Conservation (phyloP, 2,797 vertebrate genomes). For the Chelon auratus region DNA sequence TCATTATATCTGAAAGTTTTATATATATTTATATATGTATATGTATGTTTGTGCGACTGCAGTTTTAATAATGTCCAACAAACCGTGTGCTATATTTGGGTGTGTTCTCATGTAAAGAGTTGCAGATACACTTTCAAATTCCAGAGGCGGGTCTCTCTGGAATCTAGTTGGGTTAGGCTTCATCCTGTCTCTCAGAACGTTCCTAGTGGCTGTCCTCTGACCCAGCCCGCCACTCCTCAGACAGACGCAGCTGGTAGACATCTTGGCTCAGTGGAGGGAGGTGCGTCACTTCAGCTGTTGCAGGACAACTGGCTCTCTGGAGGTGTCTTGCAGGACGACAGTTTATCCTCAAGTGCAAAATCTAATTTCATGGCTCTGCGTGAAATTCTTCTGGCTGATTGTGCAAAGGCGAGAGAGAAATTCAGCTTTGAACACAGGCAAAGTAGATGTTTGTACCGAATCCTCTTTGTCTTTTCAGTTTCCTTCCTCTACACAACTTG, state of each 20-base stretch:
- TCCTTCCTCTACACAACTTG: constrained; percentile 66
- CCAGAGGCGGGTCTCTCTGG: constrained; percentile 67
- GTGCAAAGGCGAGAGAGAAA: constrained; percentile 7
- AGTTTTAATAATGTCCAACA: constrained; percentile 36
- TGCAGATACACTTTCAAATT: constrained; percentile 63
- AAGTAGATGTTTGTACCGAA: constrained; percentile 46
- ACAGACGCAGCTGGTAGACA: constrained; percentile 82
- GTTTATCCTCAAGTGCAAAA: constrained; percentile 5
- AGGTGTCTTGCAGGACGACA: constrained; percentile 49
- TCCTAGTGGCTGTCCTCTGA: constrained; percentile 44
- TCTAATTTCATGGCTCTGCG: constrained; percentile 8
- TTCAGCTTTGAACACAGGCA: constrained; percentile 3
- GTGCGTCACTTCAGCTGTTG: constrained; percentile 80
- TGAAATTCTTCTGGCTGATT: constrained; percentile 10
- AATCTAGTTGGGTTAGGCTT: constrained; percentile 57
- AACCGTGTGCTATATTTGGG: constrained; percentile 40
- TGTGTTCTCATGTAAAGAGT: constrained; percentile 44
- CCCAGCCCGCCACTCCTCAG: constrained; percentile 50
- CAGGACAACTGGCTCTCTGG: constrained; percentile 73
- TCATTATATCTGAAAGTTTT: constrained; percentile 5
- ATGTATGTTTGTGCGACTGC: not conserved
- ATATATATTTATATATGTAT: not conserved
- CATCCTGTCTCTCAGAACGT: constrained; percentile 29
- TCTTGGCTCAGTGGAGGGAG: constrained; percentile 72
- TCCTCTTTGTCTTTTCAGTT: constrained; percentile 69